Evolutionary conservation across 1,140 invertebrate species (phyloP).

Genomic region (Colletes latitarsis): DNA sequence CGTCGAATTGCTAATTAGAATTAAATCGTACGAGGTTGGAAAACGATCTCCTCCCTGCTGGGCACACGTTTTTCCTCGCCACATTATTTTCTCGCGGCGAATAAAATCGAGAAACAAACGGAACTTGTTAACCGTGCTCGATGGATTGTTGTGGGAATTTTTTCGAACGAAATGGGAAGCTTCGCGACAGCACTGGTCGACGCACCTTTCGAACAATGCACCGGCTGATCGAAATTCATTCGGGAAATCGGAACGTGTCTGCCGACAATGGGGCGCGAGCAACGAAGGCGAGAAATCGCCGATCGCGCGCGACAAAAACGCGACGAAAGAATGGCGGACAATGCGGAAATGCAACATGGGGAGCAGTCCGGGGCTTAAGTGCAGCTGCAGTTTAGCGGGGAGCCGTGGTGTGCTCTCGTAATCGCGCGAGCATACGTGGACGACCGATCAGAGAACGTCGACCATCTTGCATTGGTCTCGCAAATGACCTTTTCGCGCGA

Average conservation of each 20-base stretch:
- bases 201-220: background rate
- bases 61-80: too few species aligned
- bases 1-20: too few species aligned
- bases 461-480: constrained; percentile 20
- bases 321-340: constrained; percentile 38
- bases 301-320: background rate
- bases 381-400: constrained; percentile 33
- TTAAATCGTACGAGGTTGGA: too few species aligned
- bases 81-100: too few species aligned
- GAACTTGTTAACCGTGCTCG: too few species aligned
- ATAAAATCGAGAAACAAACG: too few species aligned
- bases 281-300: constrained; percentile 34
- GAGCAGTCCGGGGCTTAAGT: constrained; percentile 20
- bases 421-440: constrained; percentile 36
- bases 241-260: constrained; percentile 13
- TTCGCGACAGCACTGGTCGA: too few species aligned
- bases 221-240: constrained; percentile 29
- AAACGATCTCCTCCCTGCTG: too few species aligned
- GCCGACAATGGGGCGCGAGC: background rate
- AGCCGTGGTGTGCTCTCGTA: constrained; percentile 9
- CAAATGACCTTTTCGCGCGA: constrained; percentile 43
- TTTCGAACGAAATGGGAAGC: too few species aligned
- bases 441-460: constrained; percentile 13
- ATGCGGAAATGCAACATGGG: constrained; percentile 46
- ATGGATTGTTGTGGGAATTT: too few species aligned